Evolutionary conservation across 2,797 vertebrate genomes (phyloP).

Genomic region (Onychomys torridus): DNA sequence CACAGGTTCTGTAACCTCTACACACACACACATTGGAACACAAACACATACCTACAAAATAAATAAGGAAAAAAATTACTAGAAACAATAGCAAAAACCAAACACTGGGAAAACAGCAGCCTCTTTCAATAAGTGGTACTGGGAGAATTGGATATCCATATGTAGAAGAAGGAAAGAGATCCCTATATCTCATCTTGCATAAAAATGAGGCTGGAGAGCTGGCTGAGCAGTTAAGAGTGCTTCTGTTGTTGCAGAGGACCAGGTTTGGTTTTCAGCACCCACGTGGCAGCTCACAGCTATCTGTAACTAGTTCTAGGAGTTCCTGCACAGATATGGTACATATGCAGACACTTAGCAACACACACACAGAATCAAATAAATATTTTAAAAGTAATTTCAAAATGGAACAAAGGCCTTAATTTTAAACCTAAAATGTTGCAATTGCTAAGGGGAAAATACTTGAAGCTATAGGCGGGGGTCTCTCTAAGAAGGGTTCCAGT

Average conservation of each 20-base stretch:
- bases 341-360: not conserved
- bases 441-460: not conserved
- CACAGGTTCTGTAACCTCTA: not conserved
- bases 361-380: not conserved
- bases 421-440: not conserved
- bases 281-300: not conserved
- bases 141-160: not conserved
- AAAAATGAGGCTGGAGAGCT: not conserved
- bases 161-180: not conserved
- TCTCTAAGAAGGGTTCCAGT: not conserved
- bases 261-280: not conserved
- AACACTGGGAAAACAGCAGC: not conserved
- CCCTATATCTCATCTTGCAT: not conserved
- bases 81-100: not conserved
- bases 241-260: not conserved
- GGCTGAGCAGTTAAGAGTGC: not conserved
- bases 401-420: not conserved
- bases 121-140: not conserved
- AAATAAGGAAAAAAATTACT: not conserved
- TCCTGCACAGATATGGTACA: not conserved
- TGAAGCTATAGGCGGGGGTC: not conserved
- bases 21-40: not conserved
- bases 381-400: not conserved
- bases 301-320: not conserved
- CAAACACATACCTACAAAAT: not conserved